A percentile compares a stretch with the other conserved stretches of the same genome.
phyloP scores from a whole-genome alignment of 1,140 invertebrate genomes.

The Oncopodura yosiiana region DNA sequence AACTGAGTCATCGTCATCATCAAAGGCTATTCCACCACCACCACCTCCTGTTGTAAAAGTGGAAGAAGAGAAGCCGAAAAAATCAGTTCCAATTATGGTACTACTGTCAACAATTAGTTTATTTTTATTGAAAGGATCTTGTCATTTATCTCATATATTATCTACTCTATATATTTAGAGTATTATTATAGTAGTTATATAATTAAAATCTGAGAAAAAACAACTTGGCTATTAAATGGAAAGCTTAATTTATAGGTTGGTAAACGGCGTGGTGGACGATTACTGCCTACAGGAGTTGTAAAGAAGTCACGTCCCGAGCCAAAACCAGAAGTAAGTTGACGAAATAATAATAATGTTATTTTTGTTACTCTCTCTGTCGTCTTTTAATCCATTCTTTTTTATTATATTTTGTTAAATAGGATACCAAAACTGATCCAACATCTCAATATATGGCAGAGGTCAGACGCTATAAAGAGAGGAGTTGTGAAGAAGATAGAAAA shows the following conservation, averaged over 20 bases:
- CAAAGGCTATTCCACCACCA: background rate
- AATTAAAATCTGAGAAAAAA: background rate
- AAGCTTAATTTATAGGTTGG: slow-evolving; percentile 49
- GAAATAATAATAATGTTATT: background rate
- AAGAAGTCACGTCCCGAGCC: slow-evolving; percentile 63
- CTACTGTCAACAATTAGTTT: slow-evolving; percentile 18
- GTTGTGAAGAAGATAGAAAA: slow-evolving; percentile 78
- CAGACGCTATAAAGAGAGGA: slow-evolving; percentile 78
- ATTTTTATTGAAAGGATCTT: slow-evolving; percentile 2
- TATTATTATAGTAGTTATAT: background rate
- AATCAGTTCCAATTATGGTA: slow-evolving; percentile 32
- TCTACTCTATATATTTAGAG: background rate
- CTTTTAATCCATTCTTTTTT: background rate
- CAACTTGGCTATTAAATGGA: slow-evolving; percentile 20
- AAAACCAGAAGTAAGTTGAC: background rate
- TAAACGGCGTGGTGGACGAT: slow-evolving; percentile 70
- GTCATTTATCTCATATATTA: background rate
- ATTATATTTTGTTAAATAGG: slow-evolving; percentile 15
- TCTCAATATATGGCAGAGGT: slow-evolving; percentile 85
- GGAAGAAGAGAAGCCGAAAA: slow-evolving; percentile 23
- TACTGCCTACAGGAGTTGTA: slow-evolving; percentile 78
- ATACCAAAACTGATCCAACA: slow-evolving; percentile 64
- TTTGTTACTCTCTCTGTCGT: background rate
- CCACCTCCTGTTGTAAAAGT: background rate
- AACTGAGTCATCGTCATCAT: too few relatives aligned